Evolutionary conservation across 2,797 vertebrate species (phyloP), one percentile per base, ranked within the genome.

Genomic region (Limnodromus scolopaceus): DNA sequence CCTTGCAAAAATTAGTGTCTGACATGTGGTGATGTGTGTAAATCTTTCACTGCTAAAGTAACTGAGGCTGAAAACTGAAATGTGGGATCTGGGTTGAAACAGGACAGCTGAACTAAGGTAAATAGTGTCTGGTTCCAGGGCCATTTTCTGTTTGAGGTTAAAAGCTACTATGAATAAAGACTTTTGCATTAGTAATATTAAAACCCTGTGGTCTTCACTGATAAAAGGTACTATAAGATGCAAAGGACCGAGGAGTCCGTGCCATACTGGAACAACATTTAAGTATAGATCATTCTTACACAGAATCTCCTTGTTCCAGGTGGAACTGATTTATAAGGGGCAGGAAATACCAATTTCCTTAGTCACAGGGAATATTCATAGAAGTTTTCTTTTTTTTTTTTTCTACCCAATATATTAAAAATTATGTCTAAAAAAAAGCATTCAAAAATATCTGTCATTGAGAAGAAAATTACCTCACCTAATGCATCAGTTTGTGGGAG

Each of bases 31-130:
- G 27, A 24, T 48, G 46, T 0, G 1, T 34, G 16, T 66, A 85
- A 51, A 66, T 64, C 17, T 66, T 70, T 43, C 25, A 70, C 9
- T 77, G 53, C 16, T 36, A 41, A 84, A 85, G 15, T n/a, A 84
- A 89, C 72, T 45, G 38, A 79, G 53, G 46, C 75, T 83, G 89
- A 89, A 92, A 92, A 89, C 41, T 54, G 20, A 92, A 84, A 89
- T n/a, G 16, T 1, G 6, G 16, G 5, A 49, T 54, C 68, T 8
- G 13, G 8, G 28, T 75, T 92, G 49, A 90, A 90, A 49, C 12
- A 80, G 17, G 51, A 55, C 20, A 74, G 18, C 27, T 60, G 61
- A 85, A 91, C 6, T 48, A 80, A 60, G 32, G 48, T n/a, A 82
- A 83, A 74, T 3, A 87, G 12, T 6, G 34, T 43, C 57, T 74